Conservation (phyloP, 2,888 invertebrate species). For the Notodonta ziczac region DNA sequence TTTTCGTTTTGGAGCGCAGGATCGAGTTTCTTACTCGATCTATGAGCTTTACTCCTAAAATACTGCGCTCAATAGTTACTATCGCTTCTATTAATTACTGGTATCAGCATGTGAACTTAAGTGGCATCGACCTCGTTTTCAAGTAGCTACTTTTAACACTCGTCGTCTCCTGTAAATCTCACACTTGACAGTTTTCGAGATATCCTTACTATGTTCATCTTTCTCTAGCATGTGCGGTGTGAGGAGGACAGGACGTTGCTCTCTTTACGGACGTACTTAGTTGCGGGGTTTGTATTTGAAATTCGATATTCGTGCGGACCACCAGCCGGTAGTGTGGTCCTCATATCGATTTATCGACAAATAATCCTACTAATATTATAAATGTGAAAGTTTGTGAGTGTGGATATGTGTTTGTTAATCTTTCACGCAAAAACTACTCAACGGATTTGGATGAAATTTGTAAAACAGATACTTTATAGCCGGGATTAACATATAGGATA, state of each 20-base stretch:
- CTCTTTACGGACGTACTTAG: slow-evolving; percentile 40
- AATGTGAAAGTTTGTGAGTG: no score
- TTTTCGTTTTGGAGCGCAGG: no score
- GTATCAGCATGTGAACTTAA: background rate
- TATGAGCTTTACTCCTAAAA: no score
- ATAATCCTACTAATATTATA: no score
- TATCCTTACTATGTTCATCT: slow-evolving; percentile 59
- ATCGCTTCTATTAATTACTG: no score
- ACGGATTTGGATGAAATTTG: no score
- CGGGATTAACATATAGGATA: no score
- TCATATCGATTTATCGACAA: slow-evolving; percentile 35
- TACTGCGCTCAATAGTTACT: no score
- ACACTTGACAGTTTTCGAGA: slow-evolving; percentile 72
- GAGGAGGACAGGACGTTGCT: slow-evolving; percentile 41
- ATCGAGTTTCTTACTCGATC: no score
- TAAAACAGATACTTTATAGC: no score
- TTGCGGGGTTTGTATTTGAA: slow-evolving; percentile 61
- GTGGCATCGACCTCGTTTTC: slow-evolving; percentile 1
- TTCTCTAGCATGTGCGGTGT: slow-evolving; percentile 27
- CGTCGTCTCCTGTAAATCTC: slow-evolving; percentile 52
- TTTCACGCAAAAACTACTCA: no score
- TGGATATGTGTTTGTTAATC: no score
- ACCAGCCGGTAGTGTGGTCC: slow-evolving; percentile 51
- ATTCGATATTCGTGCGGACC: slow-evolving; percentile 71
- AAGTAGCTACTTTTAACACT: slow-evolving; percentile 16